Evolutionary conservation across 1,140 invertebrate species (phyloP).

Genomic region (Oedothorax gibbosus): DNA sequence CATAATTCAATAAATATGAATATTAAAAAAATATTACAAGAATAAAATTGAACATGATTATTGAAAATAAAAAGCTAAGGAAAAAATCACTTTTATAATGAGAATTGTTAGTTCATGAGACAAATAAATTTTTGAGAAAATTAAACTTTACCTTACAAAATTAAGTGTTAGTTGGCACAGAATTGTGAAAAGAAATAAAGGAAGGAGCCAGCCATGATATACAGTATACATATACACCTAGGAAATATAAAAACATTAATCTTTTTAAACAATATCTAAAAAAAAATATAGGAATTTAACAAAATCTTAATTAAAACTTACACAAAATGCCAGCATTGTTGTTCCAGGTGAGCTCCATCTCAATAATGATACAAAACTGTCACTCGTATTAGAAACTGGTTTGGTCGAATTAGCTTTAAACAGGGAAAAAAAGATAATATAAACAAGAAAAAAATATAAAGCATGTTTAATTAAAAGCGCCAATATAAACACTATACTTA

Average conservation of each 20-base stretch:
- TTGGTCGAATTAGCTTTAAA: conserved; percentile 57
- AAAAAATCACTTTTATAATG: too few species aligned
- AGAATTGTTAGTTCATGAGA: not conserved
- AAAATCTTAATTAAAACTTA: conserved; percentile 20
- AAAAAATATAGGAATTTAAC: not conserved
- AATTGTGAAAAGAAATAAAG: conserved; percentile 61
- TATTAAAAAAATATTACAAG: too few species aligned
- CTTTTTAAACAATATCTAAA: conserved; percentile 3
- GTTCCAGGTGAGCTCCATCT: conserved; percentile 61
- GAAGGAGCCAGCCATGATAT: conserved; percentile 62
- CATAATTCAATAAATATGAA: too few species aligned
- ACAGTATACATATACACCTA: conserved; percentile 62
- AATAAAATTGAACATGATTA: too few species aligned
- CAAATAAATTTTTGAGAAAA: not conserved
- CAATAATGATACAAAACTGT: conserved; percentile 41
- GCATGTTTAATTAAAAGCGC: not conserved
- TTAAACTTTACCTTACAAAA: conserved; percentile 59
- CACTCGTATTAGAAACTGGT: conserved; percentile 43
- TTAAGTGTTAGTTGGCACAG: conserved; percentile 62
- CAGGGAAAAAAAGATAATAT: conserved; percentile 11
- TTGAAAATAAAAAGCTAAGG: too few species aligned
- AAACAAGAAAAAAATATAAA: not conserved
- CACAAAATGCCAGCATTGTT: conserved; percentile 59
- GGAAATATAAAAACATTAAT: not conserved
- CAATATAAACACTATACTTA: conserved; percentile 26